These are phyloP conservation scores for Corynorhinus townsendii DNA, from an alignment of 2,113 vertebrate genomes.

Conservation along the genomic window DNA sequence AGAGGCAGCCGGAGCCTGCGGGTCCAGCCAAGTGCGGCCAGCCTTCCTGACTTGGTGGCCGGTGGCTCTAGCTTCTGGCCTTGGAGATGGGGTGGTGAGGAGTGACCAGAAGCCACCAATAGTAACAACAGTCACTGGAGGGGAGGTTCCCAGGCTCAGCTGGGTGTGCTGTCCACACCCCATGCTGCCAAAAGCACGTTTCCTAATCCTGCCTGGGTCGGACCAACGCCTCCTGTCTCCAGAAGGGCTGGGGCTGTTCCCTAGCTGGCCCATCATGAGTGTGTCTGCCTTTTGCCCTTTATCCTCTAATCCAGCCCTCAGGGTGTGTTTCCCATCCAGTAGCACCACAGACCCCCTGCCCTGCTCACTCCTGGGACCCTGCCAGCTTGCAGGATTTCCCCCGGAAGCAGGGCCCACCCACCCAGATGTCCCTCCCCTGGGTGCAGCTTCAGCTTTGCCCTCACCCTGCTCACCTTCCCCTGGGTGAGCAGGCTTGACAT, in stretches of 20 bases:
- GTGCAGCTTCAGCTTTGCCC: no score
- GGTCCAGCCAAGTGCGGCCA: not conserved
- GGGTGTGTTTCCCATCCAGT: not conserved
- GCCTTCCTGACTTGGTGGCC: fast-evolving
- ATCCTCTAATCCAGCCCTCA: not conserved
- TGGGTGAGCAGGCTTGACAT: not conserved
- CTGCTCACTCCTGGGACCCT: not conserved
- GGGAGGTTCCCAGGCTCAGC: not conserved
- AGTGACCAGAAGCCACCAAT: not conserved
- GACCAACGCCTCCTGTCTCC: not conserved
- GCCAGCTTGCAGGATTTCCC: not conserved
- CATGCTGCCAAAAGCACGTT: not conserved
- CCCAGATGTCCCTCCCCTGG: no score
- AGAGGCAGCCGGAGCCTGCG: not conserved
- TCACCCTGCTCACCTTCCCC: no score
- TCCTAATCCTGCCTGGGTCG: fast-evolving
- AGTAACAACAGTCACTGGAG: not conserved
- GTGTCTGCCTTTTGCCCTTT: no score
- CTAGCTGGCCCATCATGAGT: not conserved
- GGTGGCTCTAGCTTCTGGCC: fast-evolving
- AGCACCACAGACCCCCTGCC: no score
- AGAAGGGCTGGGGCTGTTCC: not conserved
- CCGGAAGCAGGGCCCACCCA: no score
- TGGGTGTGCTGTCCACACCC: no score
- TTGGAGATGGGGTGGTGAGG: fast-evolving